These are phyloP conservation scores for Aleiodes sp. DNA, from an alignment of 1,140 invertebrate species.

Conservation along the genomic window DNA sequence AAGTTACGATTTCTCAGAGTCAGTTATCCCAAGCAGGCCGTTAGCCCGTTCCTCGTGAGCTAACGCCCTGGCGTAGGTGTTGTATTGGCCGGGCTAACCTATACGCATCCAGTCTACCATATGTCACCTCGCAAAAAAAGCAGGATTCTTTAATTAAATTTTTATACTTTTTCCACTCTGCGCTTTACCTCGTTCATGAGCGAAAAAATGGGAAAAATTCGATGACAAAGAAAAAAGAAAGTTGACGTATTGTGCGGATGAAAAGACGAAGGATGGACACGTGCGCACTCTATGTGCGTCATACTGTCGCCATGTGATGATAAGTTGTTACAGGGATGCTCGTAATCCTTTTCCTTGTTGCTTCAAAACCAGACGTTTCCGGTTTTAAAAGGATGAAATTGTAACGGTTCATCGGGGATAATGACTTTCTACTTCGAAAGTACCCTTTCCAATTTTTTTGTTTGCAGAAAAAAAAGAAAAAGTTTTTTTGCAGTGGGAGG, in stretches of 20 bases:
- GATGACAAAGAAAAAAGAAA: not conserved
- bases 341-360: not conserved
- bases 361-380: not conserved
- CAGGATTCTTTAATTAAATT: constrained; percentile 8
- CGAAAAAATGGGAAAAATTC: too few relatives aligned
- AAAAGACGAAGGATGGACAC: not conserved
- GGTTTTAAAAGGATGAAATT: not conserved
- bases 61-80: constrained; percentile 35
- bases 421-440: not conserved
- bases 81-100: constrained; percentile 5
- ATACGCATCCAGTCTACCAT: not conserved
- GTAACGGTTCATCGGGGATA: not conserved
- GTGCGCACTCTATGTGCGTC: not conserved
- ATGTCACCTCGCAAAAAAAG: not conserved
- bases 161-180: not conserved
- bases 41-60: constrained; percentile 24
- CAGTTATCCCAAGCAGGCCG: constrained; percentile 32
- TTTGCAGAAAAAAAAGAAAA: not conserved
- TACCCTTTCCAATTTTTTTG: not conserved
- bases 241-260: not conserved
- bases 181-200: too few relatives aligned
- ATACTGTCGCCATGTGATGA: constrained; percentile 11
- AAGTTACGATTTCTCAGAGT: constrained; percentile 67
- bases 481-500: too few relatives aligned
- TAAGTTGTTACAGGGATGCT: constrained; percentile 3